These are phyloP conservation scores for Helicoverpa armigera DNA, from an alignment of 1,140 invertebrate species.

Conservation along the genomic window DNA sequence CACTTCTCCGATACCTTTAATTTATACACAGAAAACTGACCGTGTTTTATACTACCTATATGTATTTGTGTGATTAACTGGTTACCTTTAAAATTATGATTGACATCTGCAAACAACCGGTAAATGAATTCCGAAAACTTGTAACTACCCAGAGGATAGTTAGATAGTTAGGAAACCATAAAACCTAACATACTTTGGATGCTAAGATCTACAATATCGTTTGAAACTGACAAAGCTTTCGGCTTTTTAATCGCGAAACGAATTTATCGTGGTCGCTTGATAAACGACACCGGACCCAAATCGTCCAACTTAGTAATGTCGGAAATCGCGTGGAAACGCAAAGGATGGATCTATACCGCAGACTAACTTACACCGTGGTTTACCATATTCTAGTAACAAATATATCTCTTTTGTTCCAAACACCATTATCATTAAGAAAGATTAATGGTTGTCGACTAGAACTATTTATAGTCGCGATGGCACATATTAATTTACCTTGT, in stretches of 20 bases:
- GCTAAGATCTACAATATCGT: not conserved
- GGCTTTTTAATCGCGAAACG: conserved; percentile 33
- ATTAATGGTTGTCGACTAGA: conserved; percentile 8
- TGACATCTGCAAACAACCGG: too few species aligned
- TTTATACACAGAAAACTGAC: too few species aligned
- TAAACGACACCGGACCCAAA: conserved; percentile 20
- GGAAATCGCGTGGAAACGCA: conserved; percentile 34
- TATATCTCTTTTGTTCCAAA: conserved; percentile 2
- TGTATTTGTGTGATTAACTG: too few species aligned
- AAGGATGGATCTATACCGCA: conserved; percentile 13
- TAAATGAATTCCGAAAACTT: too few species aligned
- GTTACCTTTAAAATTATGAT: too few species aligned
- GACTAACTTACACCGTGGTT: not conserved
- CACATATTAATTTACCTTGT: not conserved
- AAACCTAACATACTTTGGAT: not conserved
- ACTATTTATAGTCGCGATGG: not conserved
- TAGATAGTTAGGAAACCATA: not conserved
- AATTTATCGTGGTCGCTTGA: conserved; percentile 22
- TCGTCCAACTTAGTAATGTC: conserved; percentile 26
- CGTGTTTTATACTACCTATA: too few species aligned
- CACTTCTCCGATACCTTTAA: too few species aligned
- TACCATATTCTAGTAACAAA: conserved; percentile 29
- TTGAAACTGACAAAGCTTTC: conserved; percentile 14
- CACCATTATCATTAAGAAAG: conserved; percentile 31
- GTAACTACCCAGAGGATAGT: not conserved